A percentile compares a stretch with the other conserved stretches of the same genome.
Conservation (phyloP, 2,797 vertebrate species). For the Hephaestus fuliginosus region DNA sequence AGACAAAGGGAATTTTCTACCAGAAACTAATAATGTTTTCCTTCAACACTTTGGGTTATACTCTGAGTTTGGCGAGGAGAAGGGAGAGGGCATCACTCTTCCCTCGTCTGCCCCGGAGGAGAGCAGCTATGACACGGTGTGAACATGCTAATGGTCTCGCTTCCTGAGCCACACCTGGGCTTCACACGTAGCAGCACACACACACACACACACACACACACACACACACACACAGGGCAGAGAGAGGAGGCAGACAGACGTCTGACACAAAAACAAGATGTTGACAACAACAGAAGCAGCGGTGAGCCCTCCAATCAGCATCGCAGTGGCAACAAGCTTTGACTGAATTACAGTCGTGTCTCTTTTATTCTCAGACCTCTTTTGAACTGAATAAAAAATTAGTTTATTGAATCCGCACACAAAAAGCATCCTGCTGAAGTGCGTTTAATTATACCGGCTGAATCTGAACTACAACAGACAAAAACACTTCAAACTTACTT, state of each 20-base stretch:
- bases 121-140: slow-evolving; percentile 56
- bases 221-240: slow-evolving; percentile 13
- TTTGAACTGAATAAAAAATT: background rate
- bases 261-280: slow-evolving; percentile 45
- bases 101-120: slow-evolving; percentile 33
- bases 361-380: slow-evolving; percentile 13
- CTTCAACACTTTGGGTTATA: background rate
- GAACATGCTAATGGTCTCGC: slow-evolving; percentile 78
- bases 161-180: slow-evolving; percentile 71
- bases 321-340: slow-evolving; percentile 9
- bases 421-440: background rate
- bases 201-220: slow-evolving; percentile 6
- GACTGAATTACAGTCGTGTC: background rate
- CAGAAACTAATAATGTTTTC: slow-evolving; percentile 17
- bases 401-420: background rate
- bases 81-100: slow-evolving; percentile 9
- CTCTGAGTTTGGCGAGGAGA: background rate
- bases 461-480: no score
- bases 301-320: slow-evolving; percentile 1
- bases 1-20: slow-evolving; percentile 5
- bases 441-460: background rate
- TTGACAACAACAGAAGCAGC: background rate
- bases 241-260: slow-evolving; percentile 10
- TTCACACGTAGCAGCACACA: slow-evolving; percentile 31
- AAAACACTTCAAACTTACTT: background rate